These are phyloP conservation scores for Eretmochelys imbricata DNA, from an alignment of 2,113 vertebrate species.

Conservation along the genomic window DNA sequence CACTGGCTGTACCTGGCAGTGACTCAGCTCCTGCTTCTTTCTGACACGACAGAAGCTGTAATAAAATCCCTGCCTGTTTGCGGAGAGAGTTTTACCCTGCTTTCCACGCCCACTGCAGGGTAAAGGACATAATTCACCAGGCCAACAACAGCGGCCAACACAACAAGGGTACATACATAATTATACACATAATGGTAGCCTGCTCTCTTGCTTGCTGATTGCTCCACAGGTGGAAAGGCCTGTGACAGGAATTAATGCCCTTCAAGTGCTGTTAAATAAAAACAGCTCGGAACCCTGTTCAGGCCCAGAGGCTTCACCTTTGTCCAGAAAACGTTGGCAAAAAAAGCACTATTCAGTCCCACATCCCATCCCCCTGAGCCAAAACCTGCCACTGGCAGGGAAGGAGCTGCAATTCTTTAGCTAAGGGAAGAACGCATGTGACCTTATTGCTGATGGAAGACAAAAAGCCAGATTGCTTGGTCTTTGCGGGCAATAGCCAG, in stretches of 20 bases:
- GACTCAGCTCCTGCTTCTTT: conserved; percentile 32
- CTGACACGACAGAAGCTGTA: neutral
- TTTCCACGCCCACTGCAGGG: neutral
- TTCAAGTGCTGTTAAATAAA: neutral
- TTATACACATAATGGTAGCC: neutral
- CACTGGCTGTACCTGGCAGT: conserved; percentile 39
- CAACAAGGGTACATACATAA: neutral
- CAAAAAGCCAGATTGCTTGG: neutral
- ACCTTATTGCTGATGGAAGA: neutral
- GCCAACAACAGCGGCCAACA: fast-evolving
- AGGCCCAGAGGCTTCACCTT: neutral
- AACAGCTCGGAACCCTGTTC: fast-evolving
- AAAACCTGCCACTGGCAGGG: fast-evolving
- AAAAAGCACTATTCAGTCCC: neutral
- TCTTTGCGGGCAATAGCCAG: neutral
- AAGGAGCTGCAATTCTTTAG: too few relatives aligned
- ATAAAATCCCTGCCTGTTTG: neutral
- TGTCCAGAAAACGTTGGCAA: fast-evolving
- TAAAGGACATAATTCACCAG: neutral
- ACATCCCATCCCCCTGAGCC: neutral
- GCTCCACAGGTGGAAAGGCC: neutral
- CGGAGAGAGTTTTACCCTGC: neutral
- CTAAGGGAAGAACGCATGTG: fast-evolving
- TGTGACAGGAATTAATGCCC: neutral
- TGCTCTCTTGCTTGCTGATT: neutral